Evolutionary conservation across 2,888 invertebrate genomes (phyloP), one percentile per base, ranked within the genome.

Genomic region (Limenitis camilla): DNA sequence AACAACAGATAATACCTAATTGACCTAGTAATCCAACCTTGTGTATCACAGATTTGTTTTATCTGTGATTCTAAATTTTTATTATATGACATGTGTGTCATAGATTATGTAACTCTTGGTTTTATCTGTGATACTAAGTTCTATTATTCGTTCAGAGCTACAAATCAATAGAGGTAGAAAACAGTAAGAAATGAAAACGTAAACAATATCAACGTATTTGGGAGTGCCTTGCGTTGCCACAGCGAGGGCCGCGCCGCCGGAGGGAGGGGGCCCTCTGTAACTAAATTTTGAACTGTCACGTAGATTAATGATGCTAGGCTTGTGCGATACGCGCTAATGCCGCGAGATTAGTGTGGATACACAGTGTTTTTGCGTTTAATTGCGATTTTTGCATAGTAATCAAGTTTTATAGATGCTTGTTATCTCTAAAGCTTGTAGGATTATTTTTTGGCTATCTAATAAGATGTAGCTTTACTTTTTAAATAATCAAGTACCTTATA

Each of bases 231-330:
- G 80, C 80, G 76, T 81, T 78, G 79, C 72, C 65, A 68, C 71
- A 64, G 65, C 65, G 60, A 65, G 58, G 59, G 49, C 63, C 55
- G 65, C 59, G 58, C 62, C 63, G 63, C 56, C 43, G 45, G 51
- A 58, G 60, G 62, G 66, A 66, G 68, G 69, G 74, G 72, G 78
- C 83, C 86, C 86, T 83, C 86, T 82, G 86, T 85, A 87, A 87
- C 86, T 86, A 85, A 87, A 88, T 88, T 88, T 88, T 87, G 83
- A 87, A 87, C 87, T 88, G 88, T 88, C 88, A 88, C 86, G 86
- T 81, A 88, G 87, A 88, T 88, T 88, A 88, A 88, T 88, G 88
- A 88, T 78, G 81, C 80, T 82, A 81, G 82, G 81, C 78, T 84
- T 82, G 88, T 81, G 84, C 86, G 84, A 84, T 87, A 88, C 87